Evolutionary conservation across 2,797 vertebrate species (phyloP), one percentile per base, ranked within the genome.

Genomic region (Ceyx erithaca): DNA sequence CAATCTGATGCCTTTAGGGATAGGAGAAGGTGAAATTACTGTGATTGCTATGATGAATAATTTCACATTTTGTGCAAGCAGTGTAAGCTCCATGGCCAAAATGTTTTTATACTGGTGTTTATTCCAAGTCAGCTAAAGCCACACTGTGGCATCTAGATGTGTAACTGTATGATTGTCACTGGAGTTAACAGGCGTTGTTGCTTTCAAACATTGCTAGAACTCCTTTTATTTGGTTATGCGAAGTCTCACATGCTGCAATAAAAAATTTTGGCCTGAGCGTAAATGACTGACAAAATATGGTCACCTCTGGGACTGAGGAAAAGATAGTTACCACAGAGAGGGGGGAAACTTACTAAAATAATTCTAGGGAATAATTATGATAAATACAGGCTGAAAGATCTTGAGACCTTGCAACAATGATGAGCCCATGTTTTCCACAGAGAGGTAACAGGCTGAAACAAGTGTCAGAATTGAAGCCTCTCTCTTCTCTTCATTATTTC

Each of bases 11-110:
- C 55, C 58, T 87, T 69, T 66, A 76, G 69, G 31, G 55, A 81
- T 64, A 25, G 25, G 40, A 91, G 51, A 77, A 80, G 10, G 58
- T 75, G 23, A 40, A 87, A 87, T 77, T 86, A n/a, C 46, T 71
- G 35, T 61, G 58, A 68, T 82, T 61, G 40, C 52, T 28, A 9
- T 40, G 43, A 61, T 89, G 55, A 85, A 81, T 82, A 85, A 75
- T 37, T 37, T 37, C 37, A 37, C 37, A 37, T 37, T 37, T 37
- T 37, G 12, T 37, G 52, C 22, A 62, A 75, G 51, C 40, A 59
- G 20, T 67, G 13, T 80, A 45, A 3, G 1, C 14, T 80, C 26
- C 14, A 0, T 46, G 76, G 31, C 69, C n/a, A 37, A 78, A 89
- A 75, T 66, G 16, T 23, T 85, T 54, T 4, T 48, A 8, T 67